Percentiles rank a stretch among this genome's conserved stretches.
phyloP scores from a whole-genome alignment of 2,113 vertebrate genomes.

The Heloderma charlesbogerti region DNA sequence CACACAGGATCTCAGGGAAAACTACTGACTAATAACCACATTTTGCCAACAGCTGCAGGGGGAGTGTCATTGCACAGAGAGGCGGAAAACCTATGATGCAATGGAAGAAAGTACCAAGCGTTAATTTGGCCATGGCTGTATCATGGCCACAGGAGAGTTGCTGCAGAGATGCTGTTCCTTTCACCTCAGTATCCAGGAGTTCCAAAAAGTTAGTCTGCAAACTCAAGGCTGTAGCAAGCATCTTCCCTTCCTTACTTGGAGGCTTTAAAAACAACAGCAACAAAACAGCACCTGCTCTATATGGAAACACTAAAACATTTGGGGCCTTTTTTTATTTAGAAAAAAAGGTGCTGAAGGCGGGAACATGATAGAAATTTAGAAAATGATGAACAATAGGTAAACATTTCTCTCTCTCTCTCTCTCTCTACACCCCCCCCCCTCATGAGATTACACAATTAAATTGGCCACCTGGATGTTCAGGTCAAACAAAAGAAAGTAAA shows the following conservation, averaged over 20 bases:
- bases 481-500: background rate
- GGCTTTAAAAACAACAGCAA: too few species aligned
- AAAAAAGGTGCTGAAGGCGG: background rate
- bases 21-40: background rate
- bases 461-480: too few species aligned
- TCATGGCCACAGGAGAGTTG: background rate
- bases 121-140: slow-evolving; percentile 20
- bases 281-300: too few species aligned
- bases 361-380: too few species aligned
- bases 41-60: background rate
- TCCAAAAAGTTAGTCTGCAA: background rate
- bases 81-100: slow-evolving; percentile 9
- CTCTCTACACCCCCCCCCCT: too few species aligned
- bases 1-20: background rate
- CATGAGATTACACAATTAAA: background rate
- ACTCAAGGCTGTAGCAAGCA: background rate
- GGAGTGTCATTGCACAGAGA: background rate
- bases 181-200: slow-evolving; percentile 5
- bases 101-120: slow-evolving; percentile 26
- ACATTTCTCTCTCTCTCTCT: background rate
- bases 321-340: background rate
- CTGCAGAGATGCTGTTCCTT: slow-evolving; percentile 3
- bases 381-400: background rate
- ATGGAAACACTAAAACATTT: background rate
- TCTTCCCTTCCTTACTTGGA: background rate